A percentile compares a stretch with the other conserved stretches of the same genome.
Evolutionary conservation across 2,797 vertebrate species (phyloP).

Genomic region (Sebastes miniatus): DNA sequence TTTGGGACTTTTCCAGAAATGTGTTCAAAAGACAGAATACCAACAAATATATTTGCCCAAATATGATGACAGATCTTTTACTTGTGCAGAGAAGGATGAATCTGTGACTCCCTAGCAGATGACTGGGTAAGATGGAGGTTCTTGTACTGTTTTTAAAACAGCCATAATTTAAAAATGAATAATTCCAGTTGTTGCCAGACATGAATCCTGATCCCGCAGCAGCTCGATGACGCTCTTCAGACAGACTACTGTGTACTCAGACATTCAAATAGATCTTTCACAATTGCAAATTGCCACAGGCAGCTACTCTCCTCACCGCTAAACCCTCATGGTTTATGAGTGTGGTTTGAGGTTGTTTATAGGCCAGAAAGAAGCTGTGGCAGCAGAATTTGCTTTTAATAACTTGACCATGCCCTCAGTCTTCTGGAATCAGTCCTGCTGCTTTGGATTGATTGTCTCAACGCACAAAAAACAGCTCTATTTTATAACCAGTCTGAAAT

Average conservation of each 20-base stretch:
- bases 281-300: neutral
- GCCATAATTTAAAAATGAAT: neutral
- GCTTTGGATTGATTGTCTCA: conserved; percentile 30
- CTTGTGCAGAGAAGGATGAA: neutral
- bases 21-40: neutral
- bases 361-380: conserved; percentile 6
- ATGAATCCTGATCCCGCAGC: neutral
- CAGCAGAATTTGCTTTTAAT: conserved; percentile 33
- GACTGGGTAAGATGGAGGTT: neutral
- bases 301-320: conserved; percentile 4
- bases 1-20: neutral
- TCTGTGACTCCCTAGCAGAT: neutral
- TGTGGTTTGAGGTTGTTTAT: conserved; percentile 32
- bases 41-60: neutral
- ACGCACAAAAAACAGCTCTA: neutral
- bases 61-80: neutral
- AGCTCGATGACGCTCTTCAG: neutral
- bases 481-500: neutral
- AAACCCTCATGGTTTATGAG: conserved; percentile 18
- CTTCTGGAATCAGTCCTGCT: neutral
- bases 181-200: conserved; percentile 32
- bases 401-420: conserved; percentile 7
- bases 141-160: conserved; percentile 18
- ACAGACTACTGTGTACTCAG: conserved; percentile 1
- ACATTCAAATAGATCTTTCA: conserved; percentile 8